Percentiles rank a stretch among this genome's conserved stretches.
Conservation (phyloP, 1,140 invertebrate species). For the Heterodera carotae region DNA sequence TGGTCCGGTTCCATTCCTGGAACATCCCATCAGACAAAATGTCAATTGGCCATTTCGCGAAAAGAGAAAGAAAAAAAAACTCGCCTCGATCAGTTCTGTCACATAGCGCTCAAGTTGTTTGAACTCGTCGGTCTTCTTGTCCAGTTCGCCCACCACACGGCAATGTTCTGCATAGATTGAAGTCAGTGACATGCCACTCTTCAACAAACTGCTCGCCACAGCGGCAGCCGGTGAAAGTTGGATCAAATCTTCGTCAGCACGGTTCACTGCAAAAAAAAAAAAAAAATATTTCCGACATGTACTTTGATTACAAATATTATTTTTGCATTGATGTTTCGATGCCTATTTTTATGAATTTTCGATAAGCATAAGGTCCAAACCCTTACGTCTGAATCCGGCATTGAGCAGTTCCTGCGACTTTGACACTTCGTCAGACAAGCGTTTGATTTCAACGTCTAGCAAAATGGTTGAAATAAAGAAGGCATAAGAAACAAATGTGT, state of each 20-base stretch:
- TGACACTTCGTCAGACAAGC: constrained; percentile 38
- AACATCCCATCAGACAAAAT: no score
- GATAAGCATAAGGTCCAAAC: background rate
- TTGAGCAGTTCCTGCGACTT: constrained; percentile 46
- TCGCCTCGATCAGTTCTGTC: constrained; percentile 36
- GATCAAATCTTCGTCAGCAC: constrained; percentile 38
- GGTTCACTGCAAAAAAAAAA: constrained; percentile 12
- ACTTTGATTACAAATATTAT: background rate
- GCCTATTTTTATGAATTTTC: no score
- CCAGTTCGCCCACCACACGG: constrained; percentile 42
- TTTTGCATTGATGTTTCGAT: no score
- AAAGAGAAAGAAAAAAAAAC: background rate
- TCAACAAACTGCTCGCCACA: constrained; percentile 37
- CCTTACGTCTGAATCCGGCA: constrained; percentile 26
- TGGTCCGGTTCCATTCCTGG: no score
- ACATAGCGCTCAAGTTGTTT: constrained; percentile 37
- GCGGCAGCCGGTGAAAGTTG: constrained; percentile 43
- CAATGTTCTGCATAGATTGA: constrained; percentile 47
- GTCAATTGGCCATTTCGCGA: no score
- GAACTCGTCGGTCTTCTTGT: constrained; percentile 40
- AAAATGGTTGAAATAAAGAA: background rate
- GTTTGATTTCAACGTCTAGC: constrained; percentile 37
- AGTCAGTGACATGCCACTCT: constrained; percentile 42
- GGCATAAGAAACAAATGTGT: background rate
- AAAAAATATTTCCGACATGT: background rate